A percentile compares a stretch with the other conserved stretches of the same genome.
phyloP scores from a whole-genome alignment of 1,140 invertebrate genomes.

The Battus philenor region DNA sequence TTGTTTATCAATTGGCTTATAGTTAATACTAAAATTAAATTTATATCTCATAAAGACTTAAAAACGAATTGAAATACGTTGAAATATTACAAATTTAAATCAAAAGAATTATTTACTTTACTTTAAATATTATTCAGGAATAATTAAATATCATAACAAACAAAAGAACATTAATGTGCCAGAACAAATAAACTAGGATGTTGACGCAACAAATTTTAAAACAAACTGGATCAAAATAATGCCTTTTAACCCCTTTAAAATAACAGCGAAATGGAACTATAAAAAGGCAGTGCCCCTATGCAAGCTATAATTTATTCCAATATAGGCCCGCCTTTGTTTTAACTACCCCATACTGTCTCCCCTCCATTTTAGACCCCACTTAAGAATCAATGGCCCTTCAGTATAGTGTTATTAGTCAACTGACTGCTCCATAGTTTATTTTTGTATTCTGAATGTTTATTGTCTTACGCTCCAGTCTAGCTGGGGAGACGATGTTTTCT shows the following conservation, averaged over 20 bases:
- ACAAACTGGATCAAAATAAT: constrained; percentile 12
- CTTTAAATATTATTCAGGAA: no score
- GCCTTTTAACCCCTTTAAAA: constrained; percentile 13
- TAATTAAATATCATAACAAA: no score
- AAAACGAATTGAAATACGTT: no score
- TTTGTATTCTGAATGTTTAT: constrained; percentile 41
- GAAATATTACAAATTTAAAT: no score
- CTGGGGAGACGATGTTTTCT: constrained; percentile 23
- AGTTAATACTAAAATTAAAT: no score
- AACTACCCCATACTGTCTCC: constrained; percentile 31
- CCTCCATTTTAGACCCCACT: constrained; percentile 45
- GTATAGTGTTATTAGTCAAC: constrained; percentile 57
- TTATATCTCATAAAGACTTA: no score
- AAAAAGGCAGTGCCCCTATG: constrained; percentile 54
- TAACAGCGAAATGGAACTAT: constrained; percentile 30
- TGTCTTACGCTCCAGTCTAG: constrained; percentile 26
- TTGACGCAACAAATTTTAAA: no score
- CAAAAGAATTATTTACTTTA: no score
- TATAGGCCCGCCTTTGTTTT: constrained; percentile 57
- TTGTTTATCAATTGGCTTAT: no score
- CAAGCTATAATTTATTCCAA: constrained; percentile 63
- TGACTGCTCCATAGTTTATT: constrained; percentile 48
- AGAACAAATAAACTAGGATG: no score
- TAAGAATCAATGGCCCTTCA: constrained; percentile 55
- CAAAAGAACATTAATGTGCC: no score